Conservation (phyloP, 2,888 invertebrate genomes). For the Endotricha flammealis region DNA sequence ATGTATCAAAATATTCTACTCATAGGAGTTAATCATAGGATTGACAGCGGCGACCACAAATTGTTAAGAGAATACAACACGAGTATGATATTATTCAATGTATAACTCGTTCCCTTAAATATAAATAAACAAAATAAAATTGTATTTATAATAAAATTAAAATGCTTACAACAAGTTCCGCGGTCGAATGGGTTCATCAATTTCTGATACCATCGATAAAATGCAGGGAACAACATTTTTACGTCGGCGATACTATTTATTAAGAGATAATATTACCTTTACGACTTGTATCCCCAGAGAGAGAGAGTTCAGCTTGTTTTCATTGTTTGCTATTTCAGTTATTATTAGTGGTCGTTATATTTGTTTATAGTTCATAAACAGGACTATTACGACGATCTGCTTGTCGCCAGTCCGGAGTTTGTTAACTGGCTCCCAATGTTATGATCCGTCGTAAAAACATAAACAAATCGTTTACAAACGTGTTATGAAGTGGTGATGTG, state of each 20-base stretch:
- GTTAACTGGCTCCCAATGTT: constrained; percentile 66
- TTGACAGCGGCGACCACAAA: not conserved
- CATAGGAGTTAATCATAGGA: not conserved
- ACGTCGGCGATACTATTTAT: constrained; percentile 64
- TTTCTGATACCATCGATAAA: constrained; percentile 52
- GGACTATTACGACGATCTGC: constrained; percentile 54
- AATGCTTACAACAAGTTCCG: constrained; percentile 30
- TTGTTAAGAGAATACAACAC: not conserved
- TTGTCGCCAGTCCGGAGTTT: constrained; percentile 65
- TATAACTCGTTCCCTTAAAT: constrained; percentile 4
- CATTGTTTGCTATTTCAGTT: constrained; percentile 74
- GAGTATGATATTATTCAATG: constrained; percentile 1
- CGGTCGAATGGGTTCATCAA: constrained; percentile 53
- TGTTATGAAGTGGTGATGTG: constrained; percentile 46
- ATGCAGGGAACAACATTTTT: constrained; percentile 64
- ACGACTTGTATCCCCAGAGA: constrained; percentile 58
- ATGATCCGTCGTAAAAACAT: constrained; percentile 59
- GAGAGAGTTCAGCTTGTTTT: constrained; percentile 63
- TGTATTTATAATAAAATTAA: constrained; percentile 23
- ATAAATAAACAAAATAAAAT: constrained; percentile 22
- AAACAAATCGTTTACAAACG: constrained; percentile 62
- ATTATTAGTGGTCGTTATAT: constrained; percentile 74
- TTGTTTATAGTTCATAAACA: constrained; percentile 74
- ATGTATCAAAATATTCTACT: too few species aligned
- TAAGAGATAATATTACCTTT: constrained; percentile 76